Evolutionary conservation across 2,113 vertebrate species (phyloP).

Genomic region (Cyphomyrus plagiostoma): DNA sequence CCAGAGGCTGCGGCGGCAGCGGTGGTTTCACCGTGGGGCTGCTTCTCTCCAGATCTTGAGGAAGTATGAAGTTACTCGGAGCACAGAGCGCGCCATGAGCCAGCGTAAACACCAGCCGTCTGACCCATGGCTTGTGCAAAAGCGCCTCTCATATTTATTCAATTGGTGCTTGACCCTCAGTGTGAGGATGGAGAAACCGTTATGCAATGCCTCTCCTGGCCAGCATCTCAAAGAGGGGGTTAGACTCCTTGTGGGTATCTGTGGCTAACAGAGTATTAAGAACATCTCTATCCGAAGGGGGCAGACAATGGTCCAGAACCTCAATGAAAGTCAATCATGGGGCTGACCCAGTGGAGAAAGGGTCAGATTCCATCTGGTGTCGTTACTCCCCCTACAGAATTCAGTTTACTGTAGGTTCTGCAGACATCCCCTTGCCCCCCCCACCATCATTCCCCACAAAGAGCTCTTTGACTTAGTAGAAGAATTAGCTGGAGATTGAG

Average conservation of each 20-base stretch:
- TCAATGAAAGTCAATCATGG: not conserved
- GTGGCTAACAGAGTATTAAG: conserved; percentile 16
- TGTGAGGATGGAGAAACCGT: conserved; percentile 34
- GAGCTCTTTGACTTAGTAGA: not conserved
- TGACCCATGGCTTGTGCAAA: conserved; percentile 20
- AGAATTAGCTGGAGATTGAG: not conserved
- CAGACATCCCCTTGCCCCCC: not conserved
- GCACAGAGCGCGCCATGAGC: not conserved
- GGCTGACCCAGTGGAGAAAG: not conserved
- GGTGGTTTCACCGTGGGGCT: not conserved
- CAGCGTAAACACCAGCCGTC: conserved; percentile 15
- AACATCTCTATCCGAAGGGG: not conserved
- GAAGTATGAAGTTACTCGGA: not conserved
- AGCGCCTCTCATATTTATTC: conserved; percentile 34
- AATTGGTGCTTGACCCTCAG: conserved; percentile 33
- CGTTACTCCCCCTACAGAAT: not conserved
- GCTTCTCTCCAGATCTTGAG: not conserved
- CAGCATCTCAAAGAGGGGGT: conserved; percentile 21
- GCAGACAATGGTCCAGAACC: not conserved
- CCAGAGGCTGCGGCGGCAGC: not conserved
- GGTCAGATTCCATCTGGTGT: not conserved
- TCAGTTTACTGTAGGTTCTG: not conserved
- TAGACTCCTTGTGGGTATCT: conserved; percentile 19
- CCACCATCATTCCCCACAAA: not conserved
- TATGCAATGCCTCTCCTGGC: conserved; percentile 34